A percentile compares a stretch with the other conserved stretches of the same genome.
These are phyloP conservation scores for Phenganax subtilis DNA, from an alignment of 92 coral and sea anemone genomes.

Conservation along the genomic window DNA sequence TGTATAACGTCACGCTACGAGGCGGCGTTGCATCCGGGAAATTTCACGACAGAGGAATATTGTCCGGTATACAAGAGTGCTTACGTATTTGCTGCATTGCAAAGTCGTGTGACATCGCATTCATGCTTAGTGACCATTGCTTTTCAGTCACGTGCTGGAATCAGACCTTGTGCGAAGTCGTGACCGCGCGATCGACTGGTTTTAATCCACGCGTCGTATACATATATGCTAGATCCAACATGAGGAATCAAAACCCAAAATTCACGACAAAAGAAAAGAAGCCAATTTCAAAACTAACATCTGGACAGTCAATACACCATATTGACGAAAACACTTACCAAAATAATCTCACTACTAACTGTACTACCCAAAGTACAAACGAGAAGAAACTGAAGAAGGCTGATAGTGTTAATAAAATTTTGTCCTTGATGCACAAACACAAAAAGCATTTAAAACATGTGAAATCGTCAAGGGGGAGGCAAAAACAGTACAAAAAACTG, in stretches of 20 bases:
- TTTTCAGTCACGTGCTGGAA: constrained; percentile 77
- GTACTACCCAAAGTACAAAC: not conserved
- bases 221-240: constrained; percentile 76
- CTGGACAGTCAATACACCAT: not conserved
- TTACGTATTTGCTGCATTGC: constrained; percentile 77
- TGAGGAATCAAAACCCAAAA: not conserved
- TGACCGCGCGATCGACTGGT: constrained; percentile 69
- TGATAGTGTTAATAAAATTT: not conserved
- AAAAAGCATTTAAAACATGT: not conserved
- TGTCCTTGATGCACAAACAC: not conserved
- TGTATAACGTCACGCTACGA: constrained; percentile 79
- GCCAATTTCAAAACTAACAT: not conserved
- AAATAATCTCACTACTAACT: not conserved
- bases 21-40: constrained; percentile 87
- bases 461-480: not conserved
- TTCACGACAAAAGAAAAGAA: not conserved
- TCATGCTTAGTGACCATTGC: constrained; percentile 70
- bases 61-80: constrained; percentile 71
- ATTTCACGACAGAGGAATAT: constrained; percentile 81
- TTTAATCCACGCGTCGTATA: constrained; percentile 68
- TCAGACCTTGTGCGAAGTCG: constrained; percentile 74
- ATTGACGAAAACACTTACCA: not conserved
- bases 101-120: constrained; percentile 81
- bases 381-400: not conserved
- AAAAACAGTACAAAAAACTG: not conserved